Conservation (phyloP, 2,888 invertebrate genomes). For the Ecliptopera silaceata region DNA sequence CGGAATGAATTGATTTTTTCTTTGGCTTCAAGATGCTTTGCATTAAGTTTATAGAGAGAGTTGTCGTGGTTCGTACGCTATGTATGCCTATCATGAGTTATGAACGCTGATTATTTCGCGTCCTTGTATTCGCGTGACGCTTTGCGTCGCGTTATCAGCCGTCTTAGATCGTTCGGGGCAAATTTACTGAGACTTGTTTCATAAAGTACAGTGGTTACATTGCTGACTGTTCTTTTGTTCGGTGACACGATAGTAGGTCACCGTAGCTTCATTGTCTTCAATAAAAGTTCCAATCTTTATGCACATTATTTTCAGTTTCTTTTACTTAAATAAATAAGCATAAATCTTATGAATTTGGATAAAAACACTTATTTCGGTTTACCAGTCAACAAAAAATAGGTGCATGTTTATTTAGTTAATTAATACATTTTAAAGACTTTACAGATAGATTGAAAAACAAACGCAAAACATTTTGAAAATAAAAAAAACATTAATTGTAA, state of each 20-base stretch:
- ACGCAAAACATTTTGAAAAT: no score
- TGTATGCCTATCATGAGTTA: slow-evolving; percentile 51
- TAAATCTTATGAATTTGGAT: no score
- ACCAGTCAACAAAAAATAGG: no score
- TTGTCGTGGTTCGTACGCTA: slow-evolving; percentile 22
- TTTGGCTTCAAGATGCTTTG: not conserved
- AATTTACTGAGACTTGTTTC: slow-evolving; percentile 51
- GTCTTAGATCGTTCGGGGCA: slow-evolving; percentile 51
- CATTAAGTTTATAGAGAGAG: slow-evolving; percentile 8
- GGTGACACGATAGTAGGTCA: slow-evolving; percentile 36
- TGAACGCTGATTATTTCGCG: slow-evolving; percentile 56
- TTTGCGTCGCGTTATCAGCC: slow-evolving; percentile 53
- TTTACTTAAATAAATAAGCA: no score
- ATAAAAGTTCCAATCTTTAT: slow-evolving; percentile 5
- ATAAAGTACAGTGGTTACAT: slow-evolving; percentile 44
- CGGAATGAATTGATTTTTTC: not conserved
- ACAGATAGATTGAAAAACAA: no score
- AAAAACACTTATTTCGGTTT: no score
- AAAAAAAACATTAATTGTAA: no score
- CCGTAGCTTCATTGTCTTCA: slow-evolving; percentile 21
- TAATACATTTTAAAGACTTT: no score
- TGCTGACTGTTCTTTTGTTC: slow-evolving; percentile 38
- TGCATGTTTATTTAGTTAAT: no score
- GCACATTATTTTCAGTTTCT: slow-evolving; percentile 5
- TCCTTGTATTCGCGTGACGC: slow-evolving; percentile 57